Percentiles rank a stretch among this genome's conserved stretches.
These are phyloP conservation scores for Matsumyia berberina DNA, from an alignment of 2,888 invertebrate species.

Conservation along the genomic window DNA sequence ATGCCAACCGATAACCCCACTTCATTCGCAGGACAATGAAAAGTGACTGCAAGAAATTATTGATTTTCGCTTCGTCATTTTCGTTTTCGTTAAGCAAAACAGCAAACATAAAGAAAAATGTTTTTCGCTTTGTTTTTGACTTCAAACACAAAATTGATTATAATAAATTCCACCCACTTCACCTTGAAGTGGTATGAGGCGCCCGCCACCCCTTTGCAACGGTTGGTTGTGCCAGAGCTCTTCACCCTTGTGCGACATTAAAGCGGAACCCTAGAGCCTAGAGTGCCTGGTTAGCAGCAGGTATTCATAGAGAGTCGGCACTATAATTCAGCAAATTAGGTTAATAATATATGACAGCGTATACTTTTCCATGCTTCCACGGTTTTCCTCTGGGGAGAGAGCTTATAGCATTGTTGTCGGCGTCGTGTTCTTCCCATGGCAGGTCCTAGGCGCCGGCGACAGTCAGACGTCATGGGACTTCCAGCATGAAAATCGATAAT, in stretches of 20 bases:
- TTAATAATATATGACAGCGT: conserved; percentile 58
- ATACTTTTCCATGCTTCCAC: neutral
- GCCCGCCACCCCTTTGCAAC: neutral
- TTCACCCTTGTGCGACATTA: conserved; percentile 6
- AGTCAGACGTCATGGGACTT: conserved; percentile 29
- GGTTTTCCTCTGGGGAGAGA: too few species aligned
- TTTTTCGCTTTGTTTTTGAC: conserved; percentile 33
- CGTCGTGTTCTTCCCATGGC: neutral
- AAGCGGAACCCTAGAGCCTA: neutral
- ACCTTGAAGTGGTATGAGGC: conserved; percentile 30
- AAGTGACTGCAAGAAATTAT: conserved; percentile 37
- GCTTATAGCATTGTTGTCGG: conserved; percentile 23
- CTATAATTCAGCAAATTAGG: conserved; percentile 59
- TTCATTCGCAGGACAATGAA: conserved; percentile 5
- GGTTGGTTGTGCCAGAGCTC: conserved; percentile 10
- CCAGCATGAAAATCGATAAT: conserved; percentile 1
- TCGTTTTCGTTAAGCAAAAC: conserved; percentile 12
- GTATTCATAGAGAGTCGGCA: neutral
- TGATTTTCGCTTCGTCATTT: conserved; percentile 33
- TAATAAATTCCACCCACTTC: conserved; percentile 49
- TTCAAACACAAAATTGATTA: conserved; percentile 25
- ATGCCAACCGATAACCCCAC: conserved; percentile 6
- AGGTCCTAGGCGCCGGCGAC: conserved; percentile 8
- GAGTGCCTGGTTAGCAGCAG: conserved; percentile 11
- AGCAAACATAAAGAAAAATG: neutral